Conservation (phyloP, 1,140 invertebrate genomes). For the Dendroctonus valens region DNA sequence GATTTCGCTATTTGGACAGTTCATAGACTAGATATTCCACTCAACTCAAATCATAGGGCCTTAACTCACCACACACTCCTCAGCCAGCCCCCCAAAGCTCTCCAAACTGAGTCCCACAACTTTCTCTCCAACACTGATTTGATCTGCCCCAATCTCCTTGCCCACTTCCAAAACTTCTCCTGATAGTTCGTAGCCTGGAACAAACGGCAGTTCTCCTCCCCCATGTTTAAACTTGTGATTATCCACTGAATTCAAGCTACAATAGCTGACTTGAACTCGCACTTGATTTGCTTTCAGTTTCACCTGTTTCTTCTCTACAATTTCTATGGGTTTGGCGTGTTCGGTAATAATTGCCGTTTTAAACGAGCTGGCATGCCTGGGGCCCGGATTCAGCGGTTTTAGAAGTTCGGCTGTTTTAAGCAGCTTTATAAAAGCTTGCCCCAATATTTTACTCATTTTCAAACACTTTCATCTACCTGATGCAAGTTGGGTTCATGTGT, state of each 20-base stretch:
- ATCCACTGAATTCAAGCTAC: constrained; percentile 60
- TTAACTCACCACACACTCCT: constrained; percentile 51
- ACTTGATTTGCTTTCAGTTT: constrained; percentile 49
- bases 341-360: constrained; percentile 54
- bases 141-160: constrained; percentile 39
- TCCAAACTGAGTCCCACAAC: constrained; percentile 52
- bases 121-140: constrained; percentile 46
- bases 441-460: constrained; percentile 22
- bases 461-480: no score
- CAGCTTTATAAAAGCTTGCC: constrained; percentile 13
- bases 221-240: constrained; percentile 51
- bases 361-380: constrained; percentile 36
- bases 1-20: not conserved
- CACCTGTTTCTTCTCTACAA: constrained; percentile 45
- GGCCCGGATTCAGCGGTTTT: constrained; percentile 1
- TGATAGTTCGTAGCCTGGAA: constrained; percentile 57
- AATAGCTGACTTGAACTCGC: constrained; percentile 54
- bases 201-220: constrained; percentile 52
- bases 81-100: constrained; percentile 52
- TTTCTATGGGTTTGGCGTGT: constrained; percentile 49
- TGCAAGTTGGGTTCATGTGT: no score
- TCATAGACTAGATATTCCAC: no score
- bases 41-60: no score
- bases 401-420: constrained; percentile 3
- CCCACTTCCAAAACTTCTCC: constrained; percentile 53